These are phyloP conservation scores for Clostera curtula DNA, from an alignment of 2,888 invertebrate genomes.

Conservation along the genomic window DNA sequence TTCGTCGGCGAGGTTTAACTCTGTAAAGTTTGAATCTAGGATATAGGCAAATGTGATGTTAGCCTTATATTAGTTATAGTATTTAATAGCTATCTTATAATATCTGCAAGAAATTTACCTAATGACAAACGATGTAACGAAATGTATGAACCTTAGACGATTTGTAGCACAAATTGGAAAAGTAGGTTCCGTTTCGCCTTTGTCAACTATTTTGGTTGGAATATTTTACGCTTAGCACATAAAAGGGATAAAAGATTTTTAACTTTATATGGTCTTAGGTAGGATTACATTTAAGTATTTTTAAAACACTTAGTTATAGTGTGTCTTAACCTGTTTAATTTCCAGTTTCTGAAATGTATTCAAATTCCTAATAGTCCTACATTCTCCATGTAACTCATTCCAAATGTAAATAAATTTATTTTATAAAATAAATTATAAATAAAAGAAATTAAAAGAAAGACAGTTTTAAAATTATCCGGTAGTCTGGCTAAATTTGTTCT, in stretches of 20 bases:
- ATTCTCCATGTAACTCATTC: no score
- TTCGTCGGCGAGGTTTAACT: slow-evolving; percentile 21
- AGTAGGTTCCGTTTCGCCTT: slow-evolving; percentile 6
- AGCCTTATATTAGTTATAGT: slow-evolving; percentile 35
- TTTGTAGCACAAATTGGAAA: slow-evolving; percentile 6
- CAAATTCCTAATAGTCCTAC: no score
- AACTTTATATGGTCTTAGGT: slow-evolving; percentile 6
- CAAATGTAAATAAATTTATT: not conserved
- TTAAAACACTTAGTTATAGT: no score
- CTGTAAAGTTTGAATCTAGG: slow-evolving; percentile 25
- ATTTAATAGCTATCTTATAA: slow-evolving; percentile 30
- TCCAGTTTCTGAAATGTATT: slow-evolving; percentile 1
- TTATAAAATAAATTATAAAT: not conserved
- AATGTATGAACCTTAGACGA: slow-evolving; percentile 3
- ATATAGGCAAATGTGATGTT: slow-evolving; percentile 45
- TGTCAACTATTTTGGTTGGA: slow-evolving; percentile 5
- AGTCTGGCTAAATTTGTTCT: no score
- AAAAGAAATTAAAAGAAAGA: no score
- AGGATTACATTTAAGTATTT: no score
- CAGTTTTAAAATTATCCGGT: no score
- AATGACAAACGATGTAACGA: slow-evolving; percentile 6
- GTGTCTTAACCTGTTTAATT: not conserved
- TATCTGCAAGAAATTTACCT: slow-evolving; percentile 11
- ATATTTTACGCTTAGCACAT: slow-evolving; percentile 16
- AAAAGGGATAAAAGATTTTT: slow-evolving; percentile 12